phyloP scores from a whole-genome alignment of 2,797 vertebrate genomes.

The Mus caroli region DNA sequence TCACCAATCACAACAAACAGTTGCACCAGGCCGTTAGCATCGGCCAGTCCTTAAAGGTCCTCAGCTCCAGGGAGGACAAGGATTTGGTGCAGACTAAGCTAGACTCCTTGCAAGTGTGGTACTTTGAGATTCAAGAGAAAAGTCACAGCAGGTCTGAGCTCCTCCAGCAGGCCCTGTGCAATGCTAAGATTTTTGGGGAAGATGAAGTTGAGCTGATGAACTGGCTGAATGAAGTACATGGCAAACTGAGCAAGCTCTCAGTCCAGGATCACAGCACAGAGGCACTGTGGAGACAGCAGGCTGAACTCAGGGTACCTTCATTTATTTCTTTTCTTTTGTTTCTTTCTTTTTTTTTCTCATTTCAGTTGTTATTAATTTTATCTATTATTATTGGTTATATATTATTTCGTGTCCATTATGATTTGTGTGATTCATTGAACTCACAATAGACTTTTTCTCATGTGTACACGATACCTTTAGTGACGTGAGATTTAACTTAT shows the following conservation, averaged over 20 bases:
- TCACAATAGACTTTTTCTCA: not conserved
- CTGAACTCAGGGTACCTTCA: slow-evolving; percentile 95
- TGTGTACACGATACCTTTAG: not conserved
- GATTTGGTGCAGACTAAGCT: slow-evolving; percentile 96
- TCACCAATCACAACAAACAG: slow-evolving; percentile 94
- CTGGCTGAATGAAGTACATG: slow-evolving; percentile 96
- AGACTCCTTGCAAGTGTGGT: slow-evolving; percentile 93
- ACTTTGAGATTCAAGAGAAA: slow-evolving; percentile 96
- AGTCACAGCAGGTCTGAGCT: slow-evolving; percentile 94
- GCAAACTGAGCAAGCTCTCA: slow-evolving; percentile 92
- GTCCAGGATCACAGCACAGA: slow-evolving; percentile 93
- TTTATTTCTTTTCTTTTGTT: slow-evolving; percentile 86
- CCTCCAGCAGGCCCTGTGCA: slow-evolving; percentile 96
- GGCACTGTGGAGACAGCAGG: slow-evolving; percentile 93
- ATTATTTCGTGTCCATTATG: slow-evolving; percentile 68
- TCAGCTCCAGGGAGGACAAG: slow-evolving; percentile 97
- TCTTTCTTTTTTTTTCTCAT: slow-evolving; percentile 57
- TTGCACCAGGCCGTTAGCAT: slow-evolving; percentile 95
- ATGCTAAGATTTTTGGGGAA: slow-evolving; percentile 97
- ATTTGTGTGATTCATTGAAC: not conserved
- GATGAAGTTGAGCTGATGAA: slow-evolving; percentile 98
- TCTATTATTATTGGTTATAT: slow-evolving; percentile 73
- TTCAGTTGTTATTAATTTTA: slow-evolving; percentile 64
- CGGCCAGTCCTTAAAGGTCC: slow-evolving; percentile 95
- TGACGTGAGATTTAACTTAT: not conserved